A percentile compares a stretch with the other conserved stretches of the same genome.
Conservation (phyloP, 2,113 vertebrate genomes). For the Donacobius atricapilla region DNA sequence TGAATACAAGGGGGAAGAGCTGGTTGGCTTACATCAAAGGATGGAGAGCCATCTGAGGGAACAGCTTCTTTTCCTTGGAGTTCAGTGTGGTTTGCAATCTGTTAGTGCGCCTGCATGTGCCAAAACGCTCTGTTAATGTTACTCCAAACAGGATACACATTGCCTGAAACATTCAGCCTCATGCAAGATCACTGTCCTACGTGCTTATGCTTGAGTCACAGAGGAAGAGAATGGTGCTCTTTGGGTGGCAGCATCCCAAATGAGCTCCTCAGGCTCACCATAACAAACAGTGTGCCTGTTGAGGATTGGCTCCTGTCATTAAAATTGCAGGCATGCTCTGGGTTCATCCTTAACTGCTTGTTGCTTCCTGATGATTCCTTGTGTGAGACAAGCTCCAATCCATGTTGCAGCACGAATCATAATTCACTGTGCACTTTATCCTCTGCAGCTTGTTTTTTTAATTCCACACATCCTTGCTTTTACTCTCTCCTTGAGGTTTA, state of each 20-base stretch:
- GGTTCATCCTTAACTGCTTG: conserved; percentile 13
- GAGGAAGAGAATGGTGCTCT: neutral
- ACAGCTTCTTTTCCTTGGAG: conserved; percentile 2
- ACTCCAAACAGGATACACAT: conserved; percentile 15
- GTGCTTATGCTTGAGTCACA: neutral
- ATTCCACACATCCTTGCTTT: neutral
- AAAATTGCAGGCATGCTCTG: conserved; percentile 10
- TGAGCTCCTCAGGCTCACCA: neutral
- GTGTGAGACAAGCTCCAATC: conserved; percentile 2
- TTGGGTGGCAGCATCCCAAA: neutral
- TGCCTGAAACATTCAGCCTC: neutral
- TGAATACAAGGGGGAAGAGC: neutral
- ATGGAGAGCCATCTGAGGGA: conserved; percentile 20
- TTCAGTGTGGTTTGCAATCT: conserved; percentile 1
- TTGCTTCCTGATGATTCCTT: conserved; percentile 37
- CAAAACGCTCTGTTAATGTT: conserved; percentile 11
- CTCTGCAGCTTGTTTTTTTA: neutral
- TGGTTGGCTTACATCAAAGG: neutral
- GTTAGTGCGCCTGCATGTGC: neutral
- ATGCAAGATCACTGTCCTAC: neutral
- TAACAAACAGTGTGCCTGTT: neutral
- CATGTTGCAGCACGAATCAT: conserved; percentile 25
- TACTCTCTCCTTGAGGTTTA: neutral
- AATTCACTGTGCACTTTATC: conserved; percentile 18
- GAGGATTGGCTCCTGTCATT: conserved; percentile 11